phyloP scores from a whole-genome alignment of 2,888 invertebrate species.

The Drosophila acutilabella region DNA sequence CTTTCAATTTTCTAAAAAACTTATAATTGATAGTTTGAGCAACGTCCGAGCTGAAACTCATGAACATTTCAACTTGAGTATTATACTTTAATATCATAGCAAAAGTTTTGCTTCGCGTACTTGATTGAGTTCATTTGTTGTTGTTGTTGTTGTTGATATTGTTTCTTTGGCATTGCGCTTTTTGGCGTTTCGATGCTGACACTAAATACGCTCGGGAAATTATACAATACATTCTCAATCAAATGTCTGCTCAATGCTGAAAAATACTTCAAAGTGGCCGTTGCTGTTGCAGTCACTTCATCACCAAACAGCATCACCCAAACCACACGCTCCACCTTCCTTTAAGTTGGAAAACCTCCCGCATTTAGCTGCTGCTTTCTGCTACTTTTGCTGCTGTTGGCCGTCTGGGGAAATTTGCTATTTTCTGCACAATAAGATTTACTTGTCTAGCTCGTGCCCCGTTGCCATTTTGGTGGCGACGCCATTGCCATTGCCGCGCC shows the following conservation, averaged over 20 bases:
- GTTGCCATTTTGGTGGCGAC: conserved; percentile 49
- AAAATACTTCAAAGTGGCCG: conserved; percentile 73
- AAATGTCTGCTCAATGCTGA: conserved; percentile 78
- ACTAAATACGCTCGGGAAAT: conserved; percentile 84
- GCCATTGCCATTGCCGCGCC: conserved; percentile 9
- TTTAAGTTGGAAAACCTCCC: conserved; percentile 26
- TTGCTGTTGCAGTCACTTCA: conserved; percentile 41
- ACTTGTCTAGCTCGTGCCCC: conserved; percentile 82
- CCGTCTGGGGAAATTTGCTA: conserved; percentile 83
- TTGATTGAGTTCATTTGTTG: conserved; percentile 33
- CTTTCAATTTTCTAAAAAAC: conserved; percentile 17
- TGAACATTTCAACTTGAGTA: conserved; percentile 9
- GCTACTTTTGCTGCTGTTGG: conserved; percentile 59
- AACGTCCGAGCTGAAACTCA: conserved; percentile 6
- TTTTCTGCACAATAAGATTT: conserved; percentile 84
- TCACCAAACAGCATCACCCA: not conserved
- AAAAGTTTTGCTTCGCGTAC: conserved; percentile 46
- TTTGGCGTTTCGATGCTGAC: conserved; percentile 62
- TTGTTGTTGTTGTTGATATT: conserved; percentile 14
- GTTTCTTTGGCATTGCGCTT: conserved; percentile 43
- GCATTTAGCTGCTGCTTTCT: conserved; percentile 48
- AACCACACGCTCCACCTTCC: conserved; percentile 1
- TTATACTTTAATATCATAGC: conserved; percentile 17
- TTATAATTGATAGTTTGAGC: conserved; percentile 23
- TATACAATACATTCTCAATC: conserved; percentile 84